Base-by-base conservation (phyloP, 2,888 invertebrate genomes). In the Baccha elongata region DNA sequence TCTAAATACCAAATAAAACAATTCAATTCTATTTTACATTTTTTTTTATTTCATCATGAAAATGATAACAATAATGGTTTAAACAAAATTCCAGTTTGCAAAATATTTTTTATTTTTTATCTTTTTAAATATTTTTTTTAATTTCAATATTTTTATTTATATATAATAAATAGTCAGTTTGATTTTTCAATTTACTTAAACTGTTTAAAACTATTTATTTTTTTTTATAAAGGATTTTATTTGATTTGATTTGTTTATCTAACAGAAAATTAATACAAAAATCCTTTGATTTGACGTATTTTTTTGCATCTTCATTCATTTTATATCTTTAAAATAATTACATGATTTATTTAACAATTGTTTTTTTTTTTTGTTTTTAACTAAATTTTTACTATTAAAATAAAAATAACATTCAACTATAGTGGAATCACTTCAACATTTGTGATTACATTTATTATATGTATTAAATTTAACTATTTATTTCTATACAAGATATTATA, bases 31-130 rank as follows among this genome's bases (percentile, higher is more conserved):
- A 58, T 67, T 73, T 35, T 73, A 67, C 46, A 55, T 73, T 72
- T 71, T 44, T 78, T 78, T 79, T 53, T 79, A 79, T 79, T 68
- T 79, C 79, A 68, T 79, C 73, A 67, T 67, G 73, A 73, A 79
- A 79, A 79, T 79, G 73, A 79, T 79, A 79, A 79, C 73, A 79
- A 60, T 44, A 79, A 67, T 68, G 46, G 46, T 60, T 60, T 42
- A 79, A 79, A 79, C 52, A 73, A 79, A 79, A 73, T 52, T 44
- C 62, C 73, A 67, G 8, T 72, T 79, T 79, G 67, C 62, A 79
- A 79, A 79, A 73, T 53, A 73, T 55, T 65, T 29, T 68, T 55
- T 65, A 44, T 72, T 73, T 48, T 58, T 17, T 60, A n/a, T 62
- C 62, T 68, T 19, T 60, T 26, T 26, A 32, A 60, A 37, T 67